Conservation (phyloP, 2,113 vertebrate species). For the Canis aureus region DNA sequence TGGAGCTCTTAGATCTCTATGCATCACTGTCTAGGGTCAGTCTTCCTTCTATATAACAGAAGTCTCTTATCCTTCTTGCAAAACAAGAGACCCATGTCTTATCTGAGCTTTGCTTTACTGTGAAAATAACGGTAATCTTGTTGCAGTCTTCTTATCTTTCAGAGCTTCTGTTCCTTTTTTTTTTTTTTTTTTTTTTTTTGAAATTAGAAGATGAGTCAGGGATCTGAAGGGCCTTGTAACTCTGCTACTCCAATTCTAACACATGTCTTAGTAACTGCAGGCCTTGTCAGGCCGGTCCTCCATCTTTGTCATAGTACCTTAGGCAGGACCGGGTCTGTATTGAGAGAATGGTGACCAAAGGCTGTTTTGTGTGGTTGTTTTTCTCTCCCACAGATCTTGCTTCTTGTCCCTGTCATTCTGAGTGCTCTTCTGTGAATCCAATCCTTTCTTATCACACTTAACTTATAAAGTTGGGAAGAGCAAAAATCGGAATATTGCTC, state of each 20-base stretch:
- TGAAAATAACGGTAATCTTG: neutral
- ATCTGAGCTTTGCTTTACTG: neutral
- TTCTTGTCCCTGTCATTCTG: neutral
- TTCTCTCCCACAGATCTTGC: neutral
- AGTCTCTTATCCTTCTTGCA: neutral
- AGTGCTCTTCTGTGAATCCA: neutral
- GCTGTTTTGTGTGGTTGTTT: neutral
- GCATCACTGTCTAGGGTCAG: neutral
- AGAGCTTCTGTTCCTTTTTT: neutral
- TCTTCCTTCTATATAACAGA: neutral
- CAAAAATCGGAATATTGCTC: neutral
- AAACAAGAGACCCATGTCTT: neutral
- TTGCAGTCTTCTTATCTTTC: neutral
- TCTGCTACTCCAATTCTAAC: neutral
- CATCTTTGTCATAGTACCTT: neutral
- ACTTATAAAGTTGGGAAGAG: neutral
- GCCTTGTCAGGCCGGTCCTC: neutral
- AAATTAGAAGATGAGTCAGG: neutral
- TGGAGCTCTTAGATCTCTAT: neutral
- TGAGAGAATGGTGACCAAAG: neutral
- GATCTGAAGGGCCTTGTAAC: neutral
- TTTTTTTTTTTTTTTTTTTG: slow-evolving; percentile 19
- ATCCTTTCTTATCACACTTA: neutral
- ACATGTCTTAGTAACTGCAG: neutral
- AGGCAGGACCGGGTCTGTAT: neutral